These are phyloP conservation scores for Pseudococcus longispinus DNA, from an alignment of 2,888 invertebrate species.

Conservation along the genomic window DNA sequence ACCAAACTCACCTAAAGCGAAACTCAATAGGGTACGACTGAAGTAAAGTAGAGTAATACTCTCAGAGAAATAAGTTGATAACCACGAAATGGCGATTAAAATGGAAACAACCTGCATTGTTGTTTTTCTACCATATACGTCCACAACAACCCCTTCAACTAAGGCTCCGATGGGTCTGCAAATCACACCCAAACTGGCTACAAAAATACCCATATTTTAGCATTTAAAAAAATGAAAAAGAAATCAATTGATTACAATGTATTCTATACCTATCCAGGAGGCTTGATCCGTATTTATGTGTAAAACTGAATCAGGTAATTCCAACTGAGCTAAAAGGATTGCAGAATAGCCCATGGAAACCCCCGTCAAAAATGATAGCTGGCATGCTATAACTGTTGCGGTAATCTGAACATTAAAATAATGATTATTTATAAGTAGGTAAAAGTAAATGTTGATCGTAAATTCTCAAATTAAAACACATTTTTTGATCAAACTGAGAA, in stretches of 20 bases:
- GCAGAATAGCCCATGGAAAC: conserved; percentile 50
- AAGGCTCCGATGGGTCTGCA: conserved; percentile 50
- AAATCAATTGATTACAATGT: too few relatives aligned
- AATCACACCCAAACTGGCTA: conserved; percentile 49
- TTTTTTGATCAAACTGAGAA: too few relatives aligned
- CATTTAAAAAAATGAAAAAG: background rate
- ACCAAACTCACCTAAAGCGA: conserved; percentile 22
- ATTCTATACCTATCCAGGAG: conserved; percentile 45
- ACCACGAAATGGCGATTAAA: conserved; percentile 43
- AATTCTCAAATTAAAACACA: too few relatives aligned
- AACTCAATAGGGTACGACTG: conserved; percentile 40
- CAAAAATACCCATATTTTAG: background rate
- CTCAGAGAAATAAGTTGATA: conserved; percentile 8
- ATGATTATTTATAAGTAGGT: background rate
- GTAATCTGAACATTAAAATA: background rate
- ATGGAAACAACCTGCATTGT: conserved; percentile 43
- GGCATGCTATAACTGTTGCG: conserved; percentile 39
- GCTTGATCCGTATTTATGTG: conserved; percentile 37
- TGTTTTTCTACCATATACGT: conserved; percentile 49
- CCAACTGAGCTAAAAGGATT: conserved; percentile 35
- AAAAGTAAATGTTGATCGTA: background rate
- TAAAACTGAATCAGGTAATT: background rate
- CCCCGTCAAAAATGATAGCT: conserved; percentile 44
- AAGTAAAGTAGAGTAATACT: conserved; percentile 28
- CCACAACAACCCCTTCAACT: conserved; percentile 43